Conservation (phyloP, 2,888 invertebrate genomes). For the Noctua janthina region DNA sequence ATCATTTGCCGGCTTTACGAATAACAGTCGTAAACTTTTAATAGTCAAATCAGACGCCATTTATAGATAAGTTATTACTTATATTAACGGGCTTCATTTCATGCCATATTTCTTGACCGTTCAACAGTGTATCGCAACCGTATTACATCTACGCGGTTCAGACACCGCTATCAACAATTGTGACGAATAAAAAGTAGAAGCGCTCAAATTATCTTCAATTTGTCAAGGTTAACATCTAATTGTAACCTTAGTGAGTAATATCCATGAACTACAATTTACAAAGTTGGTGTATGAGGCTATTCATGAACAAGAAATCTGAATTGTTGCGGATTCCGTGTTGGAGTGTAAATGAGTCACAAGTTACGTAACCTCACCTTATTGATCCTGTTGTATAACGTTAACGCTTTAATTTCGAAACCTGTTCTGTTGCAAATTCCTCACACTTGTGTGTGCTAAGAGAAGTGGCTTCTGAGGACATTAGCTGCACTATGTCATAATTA, state of each 20-base stretch:
- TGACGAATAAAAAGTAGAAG: slow-evolving; percentile 57
- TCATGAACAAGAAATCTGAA: slow-evolving; percentile 57
- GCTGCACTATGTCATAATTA: slow-evolving; percentile 58
- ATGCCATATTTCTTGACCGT: slow-evolving; percentile 43
- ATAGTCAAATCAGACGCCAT: slow-evolving; percentile 37
- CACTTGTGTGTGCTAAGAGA: slow-evolving; percentile 49
- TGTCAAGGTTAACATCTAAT: slow-evolving; percentile 61
- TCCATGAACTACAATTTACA: slow-evolving; percentile 52
- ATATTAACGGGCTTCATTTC: slow-evolving; percentile 52
- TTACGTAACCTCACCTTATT: slow-evolving; percentile 61
- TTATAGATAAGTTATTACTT: slow-evolving; percentile 54
- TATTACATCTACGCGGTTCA: slow-evolving; percentile 33
- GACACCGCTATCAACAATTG: slow-evolving; percentile 53
- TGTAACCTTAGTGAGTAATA: slow-evolving; percentile 59
- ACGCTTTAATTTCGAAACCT: slow-evolving; percentile 59
- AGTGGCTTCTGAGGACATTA: slow-evolving; percentile 46
- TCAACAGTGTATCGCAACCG: slow-evolving; percentile 23
- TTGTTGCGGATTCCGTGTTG: slow-evolving; percentile 59
- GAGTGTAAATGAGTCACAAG: slow-evolving; percentile 66
- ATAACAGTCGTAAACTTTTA: slow-evolving; percentile 52
- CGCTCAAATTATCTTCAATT: slow-evolving; percentile 60
- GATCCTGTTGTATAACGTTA: slow-evolving; percentile 60
- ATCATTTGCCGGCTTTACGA: slow-evolving; percentile 56
- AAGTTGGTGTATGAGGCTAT: slow-evolving; percentile 43
- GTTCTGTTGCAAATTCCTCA: slow-evolving; percentile 51